phyloP scores from a whole-genome alignment of 2,888 invertebrate genomes.

The Brenthis ino region DNA sequence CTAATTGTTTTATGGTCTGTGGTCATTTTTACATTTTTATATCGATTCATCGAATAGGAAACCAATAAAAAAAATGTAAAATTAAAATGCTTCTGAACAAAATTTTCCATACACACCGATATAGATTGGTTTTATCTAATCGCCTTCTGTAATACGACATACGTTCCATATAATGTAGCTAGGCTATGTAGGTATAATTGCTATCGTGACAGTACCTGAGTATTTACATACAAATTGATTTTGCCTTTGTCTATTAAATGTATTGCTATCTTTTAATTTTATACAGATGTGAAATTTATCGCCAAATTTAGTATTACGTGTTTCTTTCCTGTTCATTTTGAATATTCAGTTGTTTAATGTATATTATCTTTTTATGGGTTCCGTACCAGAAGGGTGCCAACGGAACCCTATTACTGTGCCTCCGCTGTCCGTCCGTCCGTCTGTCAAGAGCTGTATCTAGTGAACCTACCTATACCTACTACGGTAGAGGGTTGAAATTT shows the following conservation, averaged over 20 bases:
- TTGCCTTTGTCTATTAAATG: constrained; percentile 7
- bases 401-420: too few species aligned
- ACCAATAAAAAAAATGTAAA: background rate
- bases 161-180: background rate
- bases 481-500: too few species aligned
- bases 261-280: constrained; percentile 6
- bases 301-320: background rate
- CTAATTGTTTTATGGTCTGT: too few species aligned
- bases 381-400: too few species aligned
- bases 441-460: too few species aligned
- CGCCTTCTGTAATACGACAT: constrained; percentile 22
- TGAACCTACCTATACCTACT: too few species aligned
- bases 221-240: constrained; percentile 9
- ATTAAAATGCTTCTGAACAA: constrained; percentile 17
- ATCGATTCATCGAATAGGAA: too few species aligned
- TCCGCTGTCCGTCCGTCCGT: too few species aligned
- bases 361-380: background rate
- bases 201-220: background rate
- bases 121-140: constrained; percentile 32
- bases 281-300: constrained; percentile 10
- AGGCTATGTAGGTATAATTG: background rate
- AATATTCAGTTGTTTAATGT: background rate
- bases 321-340: background rate
- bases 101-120: constrained; percentile 12
- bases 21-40: too few species aligned